Conservation (phyloP, 2,888 invertebrate species). For the Encarsia formosa region DNA sequence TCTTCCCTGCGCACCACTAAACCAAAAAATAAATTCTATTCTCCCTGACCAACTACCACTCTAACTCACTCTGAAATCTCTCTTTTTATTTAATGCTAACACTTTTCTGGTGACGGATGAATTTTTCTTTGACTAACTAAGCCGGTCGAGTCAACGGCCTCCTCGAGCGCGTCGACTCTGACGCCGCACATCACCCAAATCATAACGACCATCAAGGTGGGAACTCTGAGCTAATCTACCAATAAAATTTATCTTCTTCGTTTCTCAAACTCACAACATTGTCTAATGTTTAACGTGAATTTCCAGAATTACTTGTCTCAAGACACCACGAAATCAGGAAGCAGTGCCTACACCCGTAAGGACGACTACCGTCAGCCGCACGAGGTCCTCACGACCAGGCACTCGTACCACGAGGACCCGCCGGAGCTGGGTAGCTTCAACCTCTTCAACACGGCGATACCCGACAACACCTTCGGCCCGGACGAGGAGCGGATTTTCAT, state of each 20-base stretch:
- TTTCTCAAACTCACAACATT: background rate
- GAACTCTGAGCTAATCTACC: conserved; percentile 41
- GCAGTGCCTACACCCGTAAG: conserved; percentile 56
- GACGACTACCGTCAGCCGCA: conserved; percentile 13
- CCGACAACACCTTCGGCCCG: conserved; percentile 45
- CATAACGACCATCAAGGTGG: conserved; percentile 70
- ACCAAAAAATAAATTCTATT: background rate
- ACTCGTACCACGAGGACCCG: conserved; percentile 18
- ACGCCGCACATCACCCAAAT: conserved; percentile 69
- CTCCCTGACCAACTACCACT: background rate
- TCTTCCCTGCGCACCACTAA: background rate
- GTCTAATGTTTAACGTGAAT: background rate
- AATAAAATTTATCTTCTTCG: background rate
- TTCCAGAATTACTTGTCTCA: conserved; percentile 78
- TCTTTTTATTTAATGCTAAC: background rate
- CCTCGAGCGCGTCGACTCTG: conserved; percentile 51
- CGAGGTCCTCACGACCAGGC: background rate
- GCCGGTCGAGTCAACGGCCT: conserved; percentile 45
- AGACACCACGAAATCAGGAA: conserved; percentile 58
- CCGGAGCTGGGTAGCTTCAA: conserved; percentile 4
- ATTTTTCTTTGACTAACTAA: conserved; percentile 31
- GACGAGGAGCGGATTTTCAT: conserved; percentile 49
- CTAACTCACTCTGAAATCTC: conserved; percentile 4
- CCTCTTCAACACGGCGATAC: conserved; percentile 40
- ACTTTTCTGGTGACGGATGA: conserved; percentile 31